Evolutionary conservation across 64 coral and sea anemone genomes (phyloP), one percentile per base, ranked within the genome.

Genomic region (Dendrophyllia cribrosa): DNA sequence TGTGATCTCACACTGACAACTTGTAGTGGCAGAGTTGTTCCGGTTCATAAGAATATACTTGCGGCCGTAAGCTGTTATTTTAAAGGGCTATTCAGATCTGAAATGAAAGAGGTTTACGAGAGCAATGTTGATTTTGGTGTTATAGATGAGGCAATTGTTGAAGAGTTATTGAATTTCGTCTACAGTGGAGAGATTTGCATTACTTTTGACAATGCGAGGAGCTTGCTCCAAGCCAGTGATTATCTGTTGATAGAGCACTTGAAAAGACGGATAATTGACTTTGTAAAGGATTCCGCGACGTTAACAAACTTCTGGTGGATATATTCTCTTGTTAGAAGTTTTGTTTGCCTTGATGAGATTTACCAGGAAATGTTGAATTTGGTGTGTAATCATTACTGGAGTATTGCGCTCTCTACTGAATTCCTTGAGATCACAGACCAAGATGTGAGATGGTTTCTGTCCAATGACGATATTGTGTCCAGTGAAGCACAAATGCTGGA

Each of bases 181-280:
- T 84, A 84, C 60, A 66, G 26, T n/a, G 80, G 80, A 51, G 80
- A 68, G 62, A 84, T 84, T 51, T 16, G 6, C 46, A 84, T 84
- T 47, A 51, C 60, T 3, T 84, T 84, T 66, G 61, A 84, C 17
- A 84, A 68, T 22, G 60, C 20, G 51, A 84, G 80, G 80, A 84
- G 17, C 43, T 84, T 84, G 45, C 62, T 84, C 7, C 80, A 84
- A 50, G 80, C 80, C 4, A 84, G 80, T 51, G 80, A 84, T 84
- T 84, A 84, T 84, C n/a, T 84, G 44, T 51, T 84, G n/a, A 84
- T 84, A 84, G 80, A 84, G 45, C 61, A 11, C 45, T 84, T 84
- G 10, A 67, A 84, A 68, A 50, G 80, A 84, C 44, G 43, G 47
- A 84, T 84, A 21, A 84, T 84, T 84, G 80, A 84, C 20, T 84